Percentiles rank a stretch among this genome's conserved stretches.
Conservation (phyloP, 2,113 vertebrate genomes). For the Atrichornis clamosus region DNA sequence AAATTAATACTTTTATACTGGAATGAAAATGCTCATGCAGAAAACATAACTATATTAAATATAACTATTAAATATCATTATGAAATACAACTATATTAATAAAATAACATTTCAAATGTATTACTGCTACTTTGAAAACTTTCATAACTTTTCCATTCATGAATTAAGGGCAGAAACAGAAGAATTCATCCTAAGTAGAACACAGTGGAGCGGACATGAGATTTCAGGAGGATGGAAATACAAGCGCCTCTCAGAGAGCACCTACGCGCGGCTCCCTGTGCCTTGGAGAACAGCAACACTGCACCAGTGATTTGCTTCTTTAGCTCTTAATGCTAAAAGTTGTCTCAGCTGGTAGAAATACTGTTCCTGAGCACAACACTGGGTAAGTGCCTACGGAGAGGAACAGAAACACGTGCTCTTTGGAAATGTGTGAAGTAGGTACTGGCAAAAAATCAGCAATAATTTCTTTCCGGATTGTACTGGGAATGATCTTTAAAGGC, state of each 20-base stretch:
- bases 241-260: not conserved
- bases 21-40: not conserved
- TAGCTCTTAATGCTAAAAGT: not conserved
- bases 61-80: too few relatives aligned
- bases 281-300: slow-evolving; percentile 60
- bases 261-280: slow-evolving; percentile 47
- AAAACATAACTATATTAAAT: not conserved
- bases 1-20: not conserved
- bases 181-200: not conserved
- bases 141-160: not conserved
- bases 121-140: not conserved
- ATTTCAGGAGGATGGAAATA: not conserved
- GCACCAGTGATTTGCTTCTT: slow-evolving; percentile 41
- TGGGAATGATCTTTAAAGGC: not conserved
- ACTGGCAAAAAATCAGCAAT: not conserved
- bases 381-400: not conserved
- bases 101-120: not conserved
- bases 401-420: not conserved
- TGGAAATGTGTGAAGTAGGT: not conserved
- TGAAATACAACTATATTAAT: too few relatives aligned
- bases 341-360: slow-evolving; percentile 61
- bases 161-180: not conserved
- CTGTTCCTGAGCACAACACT: slow-evolving; percentile 19
- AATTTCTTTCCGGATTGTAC: not conserved
- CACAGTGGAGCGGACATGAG: not conserved